Base-by-base conservation (phyloP, 1,140 invertebrate genomes). In the Xylocopa sonorina region DNA sequence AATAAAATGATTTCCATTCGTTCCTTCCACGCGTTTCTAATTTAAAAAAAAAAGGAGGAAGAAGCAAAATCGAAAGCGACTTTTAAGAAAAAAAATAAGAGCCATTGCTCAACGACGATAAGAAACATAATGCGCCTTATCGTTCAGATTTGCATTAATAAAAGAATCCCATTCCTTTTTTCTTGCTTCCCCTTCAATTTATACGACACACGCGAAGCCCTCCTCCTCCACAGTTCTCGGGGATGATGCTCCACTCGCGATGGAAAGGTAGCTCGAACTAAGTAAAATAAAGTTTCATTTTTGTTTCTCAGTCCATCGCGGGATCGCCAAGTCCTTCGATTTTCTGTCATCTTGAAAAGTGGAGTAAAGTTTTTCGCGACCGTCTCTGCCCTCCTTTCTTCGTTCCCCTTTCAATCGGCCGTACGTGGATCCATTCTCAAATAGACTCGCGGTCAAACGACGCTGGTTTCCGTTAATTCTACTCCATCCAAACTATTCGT, bases 281-380 rank as follows among this genome's bases (percentile, higher is more conserved):
- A 24, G 7, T 18, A 29, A 55, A 55, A 38, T 34, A 69, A 69
- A 53, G 67, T 55, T 69, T 55, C 67, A 38, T 69, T 55, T 55
- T 29, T 18, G 50, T 41, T 69, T 69, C 16, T 41, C 24, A 24
- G 29, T 38, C 16, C n/a, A 41, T 21, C 24, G 14, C 34, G 67
- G 48, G 41, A 55, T 27, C 34, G 34, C 1, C 16, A 55, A 69
- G 34, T 55, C 41, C 34, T 24, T 16, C 50, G 16, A 41, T 69
- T 27, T 34, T 34, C 6, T 21, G 67, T 41, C 67, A 55, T 55
- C 50, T 55, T 27, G 68, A 10, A 58, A 58, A 57, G 18, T 58
- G 38, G 27, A 58, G 46, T 71, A 43, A 71, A 58, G 27, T 43
- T 71, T 58, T 71, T 29, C 53, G 53, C 18, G 38, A 32, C 38